Conservation (phyloP, 2,113 vertebrate species). For the Carassius gibelio region DNA sequence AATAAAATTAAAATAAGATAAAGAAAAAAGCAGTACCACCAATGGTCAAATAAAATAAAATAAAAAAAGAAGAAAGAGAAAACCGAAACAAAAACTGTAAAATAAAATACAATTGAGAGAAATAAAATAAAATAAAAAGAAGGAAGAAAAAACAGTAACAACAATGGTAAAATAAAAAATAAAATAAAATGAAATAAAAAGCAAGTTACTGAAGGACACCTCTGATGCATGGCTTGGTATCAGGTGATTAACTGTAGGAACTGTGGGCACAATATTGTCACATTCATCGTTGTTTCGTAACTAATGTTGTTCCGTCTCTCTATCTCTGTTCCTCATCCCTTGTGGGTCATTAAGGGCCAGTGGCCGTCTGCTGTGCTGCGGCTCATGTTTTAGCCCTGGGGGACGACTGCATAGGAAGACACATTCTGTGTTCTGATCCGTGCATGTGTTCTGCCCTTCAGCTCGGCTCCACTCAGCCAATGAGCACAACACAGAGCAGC, state of each 20-base stretch:
- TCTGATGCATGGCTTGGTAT: neutral
- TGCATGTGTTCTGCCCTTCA: constrained; percentile 14
- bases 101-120: too few relatives aligned
- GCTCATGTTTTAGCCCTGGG: constrained; percentile 1
- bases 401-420: neutral
- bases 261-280: neutral
- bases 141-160: too few relatives aligned
- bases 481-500: constrained; percentile 3
- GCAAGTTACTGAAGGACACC: neutral
- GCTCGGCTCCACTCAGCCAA: constrained; percentile 16
- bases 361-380: constrained; percentile 50
- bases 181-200: too few relatives aligned
- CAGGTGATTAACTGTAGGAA: neutral
- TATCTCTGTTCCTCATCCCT: constrained; percentile 28
- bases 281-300: neutral
- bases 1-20: too few relatives aligned
- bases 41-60: neutral
- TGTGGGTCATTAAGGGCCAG: constrained; percentile 48
- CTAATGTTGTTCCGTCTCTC: neutral
- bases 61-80: too few relatives aligned
- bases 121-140: too few relatives aligned
- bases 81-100: too few relatives aligned
- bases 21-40: neutral
- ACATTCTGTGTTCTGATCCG: constrained; percentile 26
- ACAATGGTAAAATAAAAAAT: too few relatives aligned